A percentile compares a stretch with the other conserved stretches of the same genome.
phyloP scores from a whole-genome alignment of 2,888 invertebrate species.

The Sarcophaga variegata region DNA sequence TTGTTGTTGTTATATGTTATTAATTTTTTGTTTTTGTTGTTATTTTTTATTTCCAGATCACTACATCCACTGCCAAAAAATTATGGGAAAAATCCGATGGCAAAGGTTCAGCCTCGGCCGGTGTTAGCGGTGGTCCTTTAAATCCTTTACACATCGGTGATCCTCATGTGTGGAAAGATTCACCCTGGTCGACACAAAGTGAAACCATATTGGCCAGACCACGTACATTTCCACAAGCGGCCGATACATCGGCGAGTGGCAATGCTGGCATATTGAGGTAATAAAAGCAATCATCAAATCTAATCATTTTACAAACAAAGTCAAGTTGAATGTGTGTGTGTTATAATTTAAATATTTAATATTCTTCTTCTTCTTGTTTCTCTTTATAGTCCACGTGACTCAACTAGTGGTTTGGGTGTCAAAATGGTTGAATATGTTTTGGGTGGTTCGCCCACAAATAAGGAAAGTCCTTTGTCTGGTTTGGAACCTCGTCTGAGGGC shows the following conservation, averaged over 20 bases:
- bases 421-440: constrained; percentile 99
- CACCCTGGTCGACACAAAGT: constrained; percentile 96
- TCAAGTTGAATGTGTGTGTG: background rate
- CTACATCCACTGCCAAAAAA: constrained; percentile 96
- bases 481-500: constrained; percentile 86
- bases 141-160: constrained; percentile 88
- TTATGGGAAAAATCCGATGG: constrained; percentile 93
- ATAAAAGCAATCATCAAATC: constrained; percentile 17
- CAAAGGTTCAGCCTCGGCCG: constrained; percentile 85
- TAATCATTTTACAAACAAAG: background rate
- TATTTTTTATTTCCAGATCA: constrained; percentile 85
- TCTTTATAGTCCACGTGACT: constrained; percentile 90
- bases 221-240: constrained; percentile 85
- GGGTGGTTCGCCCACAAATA: constrained; percentile 93
- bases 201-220: constrained; percentile 89
- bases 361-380: constrained; percentile 42
- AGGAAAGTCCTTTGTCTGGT: constrained; percentile 84
- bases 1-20: constrained; percentile 12
- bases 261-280: constrained; percentile 82
- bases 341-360: constrained; percentile 1
- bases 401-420: constrained; percentile 94
- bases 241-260: constrained; percentile 83
- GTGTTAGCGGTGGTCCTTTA: constrained; percentile 85
- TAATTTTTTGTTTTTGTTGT: constrained; percentile 31
- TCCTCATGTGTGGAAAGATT: constrained; percentile 93